phyloP scores from a whole-genome alignment of 1,140 invertebrate genomes.

The Drosophila azteca region DNA sequence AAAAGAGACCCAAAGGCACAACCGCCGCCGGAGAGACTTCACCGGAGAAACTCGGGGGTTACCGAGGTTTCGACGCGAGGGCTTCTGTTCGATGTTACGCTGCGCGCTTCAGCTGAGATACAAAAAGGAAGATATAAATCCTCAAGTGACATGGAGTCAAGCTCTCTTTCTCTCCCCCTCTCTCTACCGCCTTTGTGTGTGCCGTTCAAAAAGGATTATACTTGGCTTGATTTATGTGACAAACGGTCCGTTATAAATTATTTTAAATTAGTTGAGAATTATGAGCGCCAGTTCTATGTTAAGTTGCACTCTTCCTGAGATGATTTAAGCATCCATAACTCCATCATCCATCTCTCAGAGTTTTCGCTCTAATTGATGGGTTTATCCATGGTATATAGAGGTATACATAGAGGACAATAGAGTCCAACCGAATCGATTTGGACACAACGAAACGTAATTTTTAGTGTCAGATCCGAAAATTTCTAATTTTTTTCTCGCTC shows the following conservation, averaged over 20 bases:
- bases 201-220: constrained; percentile 65
- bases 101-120: constrained; percentile 51
- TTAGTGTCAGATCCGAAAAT: too few relatives aligned
- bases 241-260: constrained; percentile 73
- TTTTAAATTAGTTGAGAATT: constrained; percentile 73
- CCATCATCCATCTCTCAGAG: constrained; percentile 3
- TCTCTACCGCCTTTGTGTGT: constrained; percentile 51
- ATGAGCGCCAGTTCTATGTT: constrained; percentile 55
- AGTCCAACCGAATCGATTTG: too few relatives aligned
- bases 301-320: constrained; percentile 2
- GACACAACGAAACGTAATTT: too few relatives aligned
- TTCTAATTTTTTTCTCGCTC: too few relatives aligned
- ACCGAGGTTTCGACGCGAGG: constrained; percentile 7
- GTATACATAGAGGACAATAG: too few relatives aligned
- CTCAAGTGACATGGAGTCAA: constrained; percentile 76
- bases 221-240: constrained; percentile 68
- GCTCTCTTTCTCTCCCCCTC: constrained; percentile 55
- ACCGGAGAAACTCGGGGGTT: not conserved
- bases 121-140: constrained; percentile 80
- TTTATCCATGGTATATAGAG: too few relatives aligned
- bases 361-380: constrained; percentile 15
- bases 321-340: constrained; percentile 7
- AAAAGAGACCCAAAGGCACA: not conserved
- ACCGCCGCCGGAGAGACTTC: not conserved
- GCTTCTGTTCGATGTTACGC: constrained; percentile 66